Evolutionary conservation across 2,888 invertebrate species (phyloP), one percentile per base, ranked within the genome.

Genomic region (Cosmopolites sordidus): DNA sequence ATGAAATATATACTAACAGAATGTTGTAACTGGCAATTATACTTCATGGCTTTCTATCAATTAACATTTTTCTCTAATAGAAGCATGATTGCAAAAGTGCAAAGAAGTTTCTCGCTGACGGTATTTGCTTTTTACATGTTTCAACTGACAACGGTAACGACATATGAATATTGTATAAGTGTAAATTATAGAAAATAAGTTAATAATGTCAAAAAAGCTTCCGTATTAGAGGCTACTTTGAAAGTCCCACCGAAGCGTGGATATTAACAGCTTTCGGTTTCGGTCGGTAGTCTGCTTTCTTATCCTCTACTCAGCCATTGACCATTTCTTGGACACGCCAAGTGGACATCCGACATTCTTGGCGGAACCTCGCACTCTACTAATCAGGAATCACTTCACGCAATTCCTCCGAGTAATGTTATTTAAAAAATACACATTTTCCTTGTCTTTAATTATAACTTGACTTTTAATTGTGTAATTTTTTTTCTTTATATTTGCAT

Each of bases 191-290:
- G 33, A 33, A 33, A 33, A 33, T 33, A 33, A 33, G 42, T 18
- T 45, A 51, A 52, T 38, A 52, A 47, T 52, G 46, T 52, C 40
- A 22, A 48, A 51, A 40, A 14, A 47, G 51, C 44, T 55, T 55
- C 56, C 58, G 58, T 55, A 51, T 58, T 52, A 49, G 29, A 51
- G 17, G 40, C 52, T 55, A 52, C 49, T 55, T 58, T 52, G 30
- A 52, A 52, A 72, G 70, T 72, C 70, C 71, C 72, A 69, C 58
- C 69, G 63, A 70, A 71, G 67, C 72, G 69, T 71, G 65, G 62
- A 68, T 64, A 66, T 64, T 69, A 70, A 69, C 69, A 68, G 69
- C 67, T 64, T 63, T 66, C 65, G 66, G 69, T 68, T 64, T 66
- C 70, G 70, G 68, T 69, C 62, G 63, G 64, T 69, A 66, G 67